Conservation (phyloP, 2,888 invertebrate genomes). For the Acleris holmiana region DNA sequence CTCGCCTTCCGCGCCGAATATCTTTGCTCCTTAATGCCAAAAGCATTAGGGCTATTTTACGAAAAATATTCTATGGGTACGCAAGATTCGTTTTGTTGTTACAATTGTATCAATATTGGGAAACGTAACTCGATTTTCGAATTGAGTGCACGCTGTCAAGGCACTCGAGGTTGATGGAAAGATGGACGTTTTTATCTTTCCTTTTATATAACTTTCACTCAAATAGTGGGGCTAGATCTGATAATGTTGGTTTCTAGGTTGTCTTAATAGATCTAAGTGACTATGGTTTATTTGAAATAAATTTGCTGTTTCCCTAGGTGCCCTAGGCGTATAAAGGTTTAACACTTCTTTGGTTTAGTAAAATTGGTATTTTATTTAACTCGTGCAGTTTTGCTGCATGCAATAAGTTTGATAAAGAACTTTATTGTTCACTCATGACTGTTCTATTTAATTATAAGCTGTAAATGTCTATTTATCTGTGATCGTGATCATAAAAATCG, state of each 20-base stretch:
- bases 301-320: no score
- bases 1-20: constrained; percentile 46
- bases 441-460: no score
- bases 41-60: constrained; percentile 1
- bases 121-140: constrained; percentile 72
- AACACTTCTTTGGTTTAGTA: no score
- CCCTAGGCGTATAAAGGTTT: no score
- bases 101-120: constrained; percentile 80
- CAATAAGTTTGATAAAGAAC: no score
- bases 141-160: constrained; percentile 61
- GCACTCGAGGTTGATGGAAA: constrained; percentile 55
- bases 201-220: constrained; percentile 13
- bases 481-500: no score
- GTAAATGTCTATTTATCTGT: no score
- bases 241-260: neutral
- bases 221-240: constrained; percentile 4
- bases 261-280: neutral
- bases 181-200: constrained; percentile 41
- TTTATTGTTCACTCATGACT: no score
- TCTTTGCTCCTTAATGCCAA: constrained; percentile 13
- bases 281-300: neutral
- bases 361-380: no score
- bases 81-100: constrained; percentile 68
- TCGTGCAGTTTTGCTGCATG: no score
- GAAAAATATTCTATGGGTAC: constrained; percentile 46